Evolutionary conservation across 2,113 vertebrate genomes (phyloP).

Genomic region (Peucedramus taeniatus): DNA sequence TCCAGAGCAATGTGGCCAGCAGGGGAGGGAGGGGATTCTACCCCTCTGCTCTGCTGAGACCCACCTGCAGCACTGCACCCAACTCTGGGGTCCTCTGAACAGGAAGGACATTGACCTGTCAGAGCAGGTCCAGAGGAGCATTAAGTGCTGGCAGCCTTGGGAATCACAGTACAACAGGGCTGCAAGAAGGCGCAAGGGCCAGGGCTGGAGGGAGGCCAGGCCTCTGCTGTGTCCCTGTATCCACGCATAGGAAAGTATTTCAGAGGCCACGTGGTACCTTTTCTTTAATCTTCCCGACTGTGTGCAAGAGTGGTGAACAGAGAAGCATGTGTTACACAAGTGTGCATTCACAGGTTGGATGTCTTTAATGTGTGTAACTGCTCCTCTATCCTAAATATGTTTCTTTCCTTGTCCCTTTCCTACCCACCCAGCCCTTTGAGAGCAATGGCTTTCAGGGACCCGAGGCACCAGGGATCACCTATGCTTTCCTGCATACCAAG

Average conservation of each 20-base stretch:
- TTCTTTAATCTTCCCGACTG: not conserved
- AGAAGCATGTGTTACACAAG: not conserved
- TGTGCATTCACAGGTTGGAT: accelerated
- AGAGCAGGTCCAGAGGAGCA: not conserved
- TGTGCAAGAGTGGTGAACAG: not conserved
- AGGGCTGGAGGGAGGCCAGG: not conserved
- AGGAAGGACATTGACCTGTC: not conserved
- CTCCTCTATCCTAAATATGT: not conserved
- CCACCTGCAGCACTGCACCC: not conserved
- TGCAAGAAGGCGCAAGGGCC: not conserved
- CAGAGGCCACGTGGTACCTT: not conserved
- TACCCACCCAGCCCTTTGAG: accelerated
- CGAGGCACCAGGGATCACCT: not conserved
- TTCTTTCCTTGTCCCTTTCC: not conserved
- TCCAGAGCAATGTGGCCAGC: accelerated
- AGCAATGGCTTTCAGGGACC: not conserved
- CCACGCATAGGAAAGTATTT: not conserved
- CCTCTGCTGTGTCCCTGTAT: not conserved
- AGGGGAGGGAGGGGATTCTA: not conserved
- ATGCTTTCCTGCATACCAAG: accelerated
- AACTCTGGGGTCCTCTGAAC: accelerated
- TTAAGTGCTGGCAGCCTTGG: not conserved
- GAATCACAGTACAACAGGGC: not conserved
- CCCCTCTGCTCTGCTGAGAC: not conserved
- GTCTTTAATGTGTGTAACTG: not conserved